These are phyloP conservation scores for Tryphoninae sp. DNA, from an alignment of 2,888 invertebrate species.

Conservation along the genomic window DNA sequence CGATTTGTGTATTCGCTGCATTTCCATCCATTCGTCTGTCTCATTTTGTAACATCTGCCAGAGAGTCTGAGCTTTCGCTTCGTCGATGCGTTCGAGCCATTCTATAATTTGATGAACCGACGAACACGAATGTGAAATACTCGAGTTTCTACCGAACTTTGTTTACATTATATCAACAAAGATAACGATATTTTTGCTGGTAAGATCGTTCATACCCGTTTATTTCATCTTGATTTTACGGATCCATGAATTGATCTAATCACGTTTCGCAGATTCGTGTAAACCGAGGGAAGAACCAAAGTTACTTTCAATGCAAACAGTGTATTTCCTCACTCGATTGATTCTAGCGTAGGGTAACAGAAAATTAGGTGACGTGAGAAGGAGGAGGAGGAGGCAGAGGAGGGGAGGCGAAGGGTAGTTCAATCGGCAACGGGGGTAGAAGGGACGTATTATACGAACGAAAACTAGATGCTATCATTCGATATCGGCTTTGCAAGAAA, in stretches of 20 bases:
- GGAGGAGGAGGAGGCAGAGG: neutral
- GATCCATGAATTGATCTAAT: constrained; percentile 22
- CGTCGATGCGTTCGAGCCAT: no score
- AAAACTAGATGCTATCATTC: constrained; percentile 41
- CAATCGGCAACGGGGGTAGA: neutral
- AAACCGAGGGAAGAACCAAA: constrained; percentile 20
- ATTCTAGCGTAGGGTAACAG: constrained; percentile 21
- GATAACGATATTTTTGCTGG: constrained; percentile 7
- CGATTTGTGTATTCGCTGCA: constrained; percentile 17
- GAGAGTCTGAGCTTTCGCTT: constrained; percentile 12
- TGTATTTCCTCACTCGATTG: constrained; percentile 50
- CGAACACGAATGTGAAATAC: constrained; percentile 16
- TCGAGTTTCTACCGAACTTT: constrained; percentile 20
- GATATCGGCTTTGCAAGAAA: constrained; percentile 50
- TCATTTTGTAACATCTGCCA: constrained; percentile 15
- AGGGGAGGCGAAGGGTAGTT: neutral
- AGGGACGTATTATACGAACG: neutral
- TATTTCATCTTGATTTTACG: constrained; percentile 9
- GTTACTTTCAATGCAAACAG: constrained; percentile 48
- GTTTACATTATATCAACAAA: neutral
- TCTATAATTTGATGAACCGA: constrained; percentile 31
- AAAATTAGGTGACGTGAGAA: constrained; percentile 13
- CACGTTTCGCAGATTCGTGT: constrained; percentile 12
- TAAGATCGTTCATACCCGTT: neutral
- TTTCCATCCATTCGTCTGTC: constrained; percentile 15